A percentile compares a stretch with the other conserved stretches of the same genome.
Conservation (phyloP, 2,888 invertebrate genomes). For the Scaptomyza polygonia region DNA sequence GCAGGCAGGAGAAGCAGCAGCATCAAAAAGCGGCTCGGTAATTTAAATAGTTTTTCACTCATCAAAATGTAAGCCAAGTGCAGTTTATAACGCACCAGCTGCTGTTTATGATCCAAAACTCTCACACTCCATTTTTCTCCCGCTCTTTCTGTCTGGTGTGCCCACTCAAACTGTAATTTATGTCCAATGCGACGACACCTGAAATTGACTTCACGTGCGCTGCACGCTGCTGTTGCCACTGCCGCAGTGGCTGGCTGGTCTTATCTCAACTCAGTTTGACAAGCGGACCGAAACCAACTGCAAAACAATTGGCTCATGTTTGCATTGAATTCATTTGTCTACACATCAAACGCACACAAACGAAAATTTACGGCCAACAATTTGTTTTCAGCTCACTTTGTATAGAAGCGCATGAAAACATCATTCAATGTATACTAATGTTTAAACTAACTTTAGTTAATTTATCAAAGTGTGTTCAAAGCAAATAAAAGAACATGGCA, state of each 20-base stretch:
- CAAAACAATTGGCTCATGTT: conserved; percentile 60
- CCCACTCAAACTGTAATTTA: conserved; percentile 73
- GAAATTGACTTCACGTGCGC: conserved; percentile 72
- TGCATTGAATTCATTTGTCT: conserved; percentile 44
- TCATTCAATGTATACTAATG: not conserved
- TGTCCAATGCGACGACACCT: conserved; percentile 62
- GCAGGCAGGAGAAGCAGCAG: conserved; percentile 18
- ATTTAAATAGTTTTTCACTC: conserved; percentile 59
- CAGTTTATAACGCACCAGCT: conserved; percentile 62
- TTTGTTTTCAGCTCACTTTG: conserved; percentile 44
- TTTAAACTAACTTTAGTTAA: not conserved
- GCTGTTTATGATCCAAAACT: conserved; percentile 50
- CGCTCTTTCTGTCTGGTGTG: conserved; percentile 33
- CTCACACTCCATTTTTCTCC: not conserved
- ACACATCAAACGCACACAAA: conserved; percentile 10
- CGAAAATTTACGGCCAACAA: conserved; percentile 63
- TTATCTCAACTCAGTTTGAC: conserved; percentile 46
- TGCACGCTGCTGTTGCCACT: conserved; percentile 11
- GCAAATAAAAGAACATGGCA: too few species aligned
- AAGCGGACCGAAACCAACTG: conserved; percentile 57
- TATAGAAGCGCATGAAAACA: not conserved
- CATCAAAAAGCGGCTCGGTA: conserved; percentile 28
- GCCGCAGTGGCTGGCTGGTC: conserved; percentile 18
- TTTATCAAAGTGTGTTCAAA: too few species aligned
- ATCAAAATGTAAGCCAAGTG: conserved; percentile 53